Evolutionary conservation across 2,888 invertebrate species (phyloP), one percentile per base, ranked within the genome.

Genomic region (Merodon equestris): DNA sequence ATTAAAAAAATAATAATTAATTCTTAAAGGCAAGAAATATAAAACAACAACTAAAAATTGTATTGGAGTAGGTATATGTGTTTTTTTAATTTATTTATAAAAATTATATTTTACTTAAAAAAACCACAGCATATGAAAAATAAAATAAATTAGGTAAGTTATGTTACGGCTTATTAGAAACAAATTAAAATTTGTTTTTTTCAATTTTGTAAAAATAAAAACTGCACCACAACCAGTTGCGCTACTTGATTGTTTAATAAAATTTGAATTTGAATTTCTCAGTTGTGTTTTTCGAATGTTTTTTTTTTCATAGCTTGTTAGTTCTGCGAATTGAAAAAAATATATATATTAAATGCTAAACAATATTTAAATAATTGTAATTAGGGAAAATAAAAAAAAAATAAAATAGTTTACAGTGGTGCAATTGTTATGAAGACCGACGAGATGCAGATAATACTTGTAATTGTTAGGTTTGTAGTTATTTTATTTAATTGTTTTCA

Each of bases 51-150:
- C 14, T 44, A 48, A 17, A 51, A 71, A 42, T 61, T 63, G 48
- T 74, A 53, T 67, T 77, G 73, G 42, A 67, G 77, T 77, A 77
- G 77, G 77, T 77, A 77, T 77, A 68, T 63, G 14, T 68, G 36
- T 71, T 60, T 70, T 71, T 50, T n/a, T n/a, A n/a, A n/a, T n/a
- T n/a, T 56, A 61, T 76, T 27, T 75, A 64, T 27, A 27, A 64
- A 51, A 63, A 60, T n/a, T 71, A 60, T 70, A 54, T 64, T 44
- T 75, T 54, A 50, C 48, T 50, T n/a, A 54, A 54, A 14, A 42
- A 63, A 19, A 56, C 1, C 2, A 27, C 27, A 2, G 27, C 27
- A 27, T 27, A 27, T 27, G 7, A 2, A 27, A 9, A 40, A 40
- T 40, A n/a, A 40, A 40, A 4, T 42, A 58, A 60, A 60, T 61